Conservation (phyloP, 2,113 vertebrate genomes). For the Apodemus sylvaticus region DNA sequence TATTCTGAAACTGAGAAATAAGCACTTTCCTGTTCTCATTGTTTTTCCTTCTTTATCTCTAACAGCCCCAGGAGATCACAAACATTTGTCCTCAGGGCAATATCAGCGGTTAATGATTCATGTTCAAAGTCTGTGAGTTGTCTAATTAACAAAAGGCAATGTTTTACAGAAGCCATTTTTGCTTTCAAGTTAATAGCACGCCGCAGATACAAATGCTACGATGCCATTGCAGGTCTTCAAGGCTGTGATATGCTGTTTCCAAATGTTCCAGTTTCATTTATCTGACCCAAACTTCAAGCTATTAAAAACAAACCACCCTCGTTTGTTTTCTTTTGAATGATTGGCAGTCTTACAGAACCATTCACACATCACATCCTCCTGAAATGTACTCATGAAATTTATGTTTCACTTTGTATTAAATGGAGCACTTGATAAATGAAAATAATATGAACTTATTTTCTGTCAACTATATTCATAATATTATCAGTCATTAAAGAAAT, state of each 20-base stretch:
- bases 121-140: conserved; percentile 62
- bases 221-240: neutral
- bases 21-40: conserved; percentile 56
- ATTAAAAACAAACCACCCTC: neutral
- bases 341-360: neutral
- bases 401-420: conserved; percentile 47
- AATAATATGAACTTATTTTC: conserved; percentile 44
- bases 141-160: conserved; percentile 79
- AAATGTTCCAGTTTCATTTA: conserved; percentile 4
- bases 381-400: neutral
- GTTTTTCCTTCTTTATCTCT: conserved; percentile 49
- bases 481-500: conserved; percentile 24
- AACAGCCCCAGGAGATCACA: conserved; percentile 46
- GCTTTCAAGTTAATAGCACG: conserved; percentile 69
- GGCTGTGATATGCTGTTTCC: neutral
- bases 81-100: conserved; percentile 67
- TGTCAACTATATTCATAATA: neutral
- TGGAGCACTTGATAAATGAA: conserved; percentile 29
- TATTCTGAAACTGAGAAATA: conserved; percentile 65
- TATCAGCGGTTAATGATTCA: conserved; percentile 60
- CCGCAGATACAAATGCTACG: neutral
- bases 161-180: conserved; percentile 55
- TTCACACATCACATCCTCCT: neutral
- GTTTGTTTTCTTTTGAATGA: neutral
- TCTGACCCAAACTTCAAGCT: neutral